Evolutionary conservation across 2,113 vertebrate genomes (phyloP).

Genomic region (Cheilinus undulatus): DNA sequence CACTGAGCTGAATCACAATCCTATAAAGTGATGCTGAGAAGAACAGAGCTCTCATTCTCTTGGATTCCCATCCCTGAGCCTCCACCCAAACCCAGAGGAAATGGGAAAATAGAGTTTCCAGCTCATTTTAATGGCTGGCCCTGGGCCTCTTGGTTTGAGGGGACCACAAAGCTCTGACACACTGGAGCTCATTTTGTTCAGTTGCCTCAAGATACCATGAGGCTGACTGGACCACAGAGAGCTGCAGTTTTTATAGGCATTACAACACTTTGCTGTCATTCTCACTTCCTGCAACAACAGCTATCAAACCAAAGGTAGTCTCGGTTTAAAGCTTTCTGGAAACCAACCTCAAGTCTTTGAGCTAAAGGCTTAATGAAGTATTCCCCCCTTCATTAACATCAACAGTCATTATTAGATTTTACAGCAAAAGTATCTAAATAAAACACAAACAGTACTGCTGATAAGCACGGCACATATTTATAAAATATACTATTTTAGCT

Average conservation of each 20-base stretch:
- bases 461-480: not conserved
- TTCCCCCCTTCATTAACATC: not conserved
- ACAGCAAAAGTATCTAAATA: not conserved
- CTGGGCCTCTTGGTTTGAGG: slow-evolving; percentile 68
- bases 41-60: slow-evolving; percentile 74
- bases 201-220: slow-evolving; percentile 44
- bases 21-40: slow-evolving; percentile 58
- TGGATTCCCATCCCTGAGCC: slow-evolving; percentile 71
- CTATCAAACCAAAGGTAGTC: not conserved
- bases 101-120: slow-evolving; percentile 76
- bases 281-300: slow-evolving; percentile 65
- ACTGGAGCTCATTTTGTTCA: slow-evolving; percentile 45
- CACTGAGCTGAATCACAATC: slow-evolving; percentile 62
- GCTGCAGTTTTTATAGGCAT: slow-evolving; percentile 29
- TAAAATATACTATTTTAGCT: slow-evolving; percentile 20
- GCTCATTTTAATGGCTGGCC: slow-evolving; percentile 68
- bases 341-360: not conserved
- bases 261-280: slow-evolving; percentile 54
- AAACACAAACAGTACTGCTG: not conserved
- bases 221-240: slow-evolving; percentile 39
- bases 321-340: no score
- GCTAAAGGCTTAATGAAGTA: not conserved
- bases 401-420: not conserved
- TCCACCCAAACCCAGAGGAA: slow-evolving; percentile 79
- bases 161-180: slow-evolving; percentile 67